phyloP scores from a whole-genome alignment of 92 coral and sea anemone genomes.

The Hydrozoanthus gracilis region DNA sequence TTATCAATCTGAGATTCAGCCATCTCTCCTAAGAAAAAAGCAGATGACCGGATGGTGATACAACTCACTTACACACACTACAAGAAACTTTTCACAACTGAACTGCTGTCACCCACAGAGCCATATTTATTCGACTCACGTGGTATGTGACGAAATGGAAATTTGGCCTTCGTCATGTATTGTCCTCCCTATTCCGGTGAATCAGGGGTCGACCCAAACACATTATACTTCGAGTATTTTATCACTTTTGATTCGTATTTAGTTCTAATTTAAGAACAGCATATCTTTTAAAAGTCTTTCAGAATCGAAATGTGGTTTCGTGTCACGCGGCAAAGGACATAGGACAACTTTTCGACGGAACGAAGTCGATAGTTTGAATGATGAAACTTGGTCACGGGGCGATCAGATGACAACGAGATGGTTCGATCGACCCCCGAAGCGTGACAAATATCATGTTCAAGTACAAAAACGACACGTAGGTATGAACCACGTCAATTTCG shows the following conservation, averaged over 20 bases:
- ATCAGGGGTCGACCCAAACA: neutral
- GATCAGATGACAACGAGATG: neutral
- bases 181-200: conserved; percentile 74
- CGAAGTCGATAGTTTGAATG: neutral
- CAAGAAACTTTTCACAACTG: conserved; percentile 22
- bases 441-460: neutral
- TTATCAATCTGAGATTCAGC: conserved; percentile 83
- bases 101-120: conserved; percentile 23
- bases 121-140: conserved; percentile 76
- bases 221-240: neutral
- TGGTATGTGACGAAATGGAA: conserved; percentile 68
- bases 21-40: conserved; percentile 66
- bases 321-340: neutral
- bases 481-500: neutral
- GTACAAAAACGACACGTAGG: conserved; percentile 10
- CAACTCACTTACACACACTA: neutral
- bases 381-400: neutral
- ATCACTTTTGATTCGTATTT: neutral
- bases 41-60: conserved; percentile 31
- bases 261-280: neutral
- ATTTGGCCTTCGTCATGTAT: conserved; percentile 32
- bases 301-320: neutral
- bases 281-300: neutral
- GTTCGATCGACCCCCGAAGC: neutral
- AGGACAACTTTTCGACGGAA: neutral